Conservation (phyloP, 2,888 invertebrate genomes). For the Drosophila nigricruria region DNA sequence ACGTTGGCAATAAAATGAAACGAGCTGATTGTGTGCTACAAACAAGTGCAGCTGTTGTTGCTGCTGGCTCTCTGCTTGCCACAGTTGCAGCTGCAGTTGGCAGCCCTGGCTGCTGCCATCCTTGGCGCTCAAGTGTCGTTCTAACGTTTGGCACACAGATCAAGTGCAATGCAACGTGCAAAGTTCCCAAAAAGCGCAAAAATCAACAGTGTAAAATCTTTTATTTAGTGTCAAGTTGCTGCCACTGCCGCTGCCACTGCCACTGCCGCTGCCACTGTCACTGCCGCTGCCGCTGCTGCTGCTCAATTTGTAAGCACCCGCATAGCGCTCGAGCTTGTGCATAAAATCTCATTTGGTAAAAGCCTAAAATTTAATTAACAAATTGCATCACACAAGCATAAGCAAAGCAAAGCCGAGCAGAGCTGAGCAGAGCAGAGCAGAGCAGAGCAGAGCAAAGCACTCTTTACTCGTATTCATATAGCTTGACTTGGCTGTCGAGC, state of each 20-base stretch:
- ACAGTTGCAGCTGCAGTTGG: slow-evolving; percentile 19
- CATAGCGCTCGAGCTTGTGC: slow-evolving; percentile 42
- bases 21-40: slow-evolving; percentile 79
- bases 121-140: slow-evolving; percentile 70
- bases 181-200: slow-evolving; percentile 78
- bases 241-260: slow-evolving; percentile 15
- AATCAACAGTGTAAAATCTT: slow-evolving; percentile 81
- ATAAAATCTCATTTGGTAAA: slow-evolving; percentile 63
- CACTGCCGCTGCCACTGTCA: slow-evolving; percentile 28
- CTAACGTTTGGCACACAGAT: slow-evolving; percentile 81
- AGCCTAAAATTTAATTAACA: slow-evolving; percentile 75
- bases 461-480: not conserved
- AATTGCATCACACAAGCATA: slow-evolving; percentile 51
- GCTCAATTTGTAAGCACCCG: slow-evolving; percentile 64
- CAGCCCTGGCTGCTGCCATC: slow-evolving; percentile 8
- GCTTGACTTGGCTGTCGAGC: not conserved
- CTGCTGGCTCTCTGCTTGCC: slow-evolving; percentile 5
- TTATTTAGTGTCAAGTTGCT: slow-evolving; percentile 77
- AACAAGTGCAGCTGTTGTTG: slow-evolving; percentile 66
- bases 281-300: slow-evolving; percentile 27
- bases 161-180: slow-evolving; percentile 81
- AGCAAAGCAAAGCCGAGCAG: slow-evolving; percentile 6
- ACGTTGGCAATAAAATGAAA: slow-evolving; percentile 79
- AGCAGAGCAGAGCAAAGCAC: not conserved
- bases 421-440: not conserved